These are phyloP conservation scores for Zaprionus gabonicus DNA, from an alignment of 1,140 invertebrate genomes.

Conservation along the genomic window DNA sequence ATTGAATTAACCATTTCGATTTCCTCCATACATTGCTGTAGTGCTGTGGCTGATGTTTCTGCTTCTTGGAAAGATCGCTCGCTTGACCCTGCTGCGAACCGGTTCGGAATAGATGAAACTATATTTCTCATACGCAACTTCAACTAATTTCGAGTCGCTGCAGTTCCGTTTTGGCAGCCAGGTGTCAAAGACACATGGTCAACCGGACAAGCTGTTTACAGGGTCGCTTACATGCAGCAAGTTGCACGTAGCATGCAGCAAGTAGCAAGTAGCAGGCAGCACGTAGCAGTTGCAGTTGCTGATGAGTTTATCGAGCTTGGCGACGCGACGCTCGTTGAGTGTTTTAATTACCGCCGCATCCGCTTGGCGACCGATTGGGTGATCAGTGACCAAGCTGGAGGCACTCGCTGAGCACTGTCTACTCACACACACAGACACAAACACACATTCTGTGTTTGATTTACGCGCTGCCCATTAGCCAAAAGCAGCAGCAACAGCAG, in stretches of 20 bases:
- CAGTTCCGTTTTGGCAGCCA: conserved; percentile 22
- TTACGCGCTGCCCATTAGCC: conserved; percentile 50
- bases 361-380: conserved; percentile 15
- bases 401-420: too few species aligned
- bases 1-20: not conserved
- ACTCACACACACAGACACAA: too few species aligned
- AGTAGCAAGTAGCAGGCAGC: not conserved
- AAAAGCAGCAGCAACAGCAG: conserved; percentile 36
- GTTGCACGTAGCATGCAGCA: conserved; percentile 1
- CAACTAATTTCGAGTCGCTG: not conserved
- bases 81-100: conserved; percentile 2
- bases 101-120: not conserved
- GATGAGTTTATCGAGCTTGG: conserved; percentile 3
- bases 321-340: conserved; percentile 10
- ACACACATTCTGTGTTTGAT: conserved; percentile 30
- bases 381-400: not conserved
- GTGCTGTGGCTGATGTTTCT: not conserved
- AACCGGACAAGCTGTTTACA: conserved; percentile 5
- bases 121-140: conserved; percentile 5
- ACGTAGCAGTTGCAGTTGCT: conserved; percentile 8
- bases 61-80: not conserved
- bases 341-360: conserved; percentile 41
- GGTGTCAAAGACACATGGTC: conserved; percentile 37
- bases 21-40: not conserved
- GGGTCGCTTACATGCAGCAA: not conserved